A percentile compares a stretch with the other conserved stretches of the same genome.
Evolutionary conservation across 2,888 invertebrate species (phyloP).

Genomic region (Nomada ferruginata): DNA sequence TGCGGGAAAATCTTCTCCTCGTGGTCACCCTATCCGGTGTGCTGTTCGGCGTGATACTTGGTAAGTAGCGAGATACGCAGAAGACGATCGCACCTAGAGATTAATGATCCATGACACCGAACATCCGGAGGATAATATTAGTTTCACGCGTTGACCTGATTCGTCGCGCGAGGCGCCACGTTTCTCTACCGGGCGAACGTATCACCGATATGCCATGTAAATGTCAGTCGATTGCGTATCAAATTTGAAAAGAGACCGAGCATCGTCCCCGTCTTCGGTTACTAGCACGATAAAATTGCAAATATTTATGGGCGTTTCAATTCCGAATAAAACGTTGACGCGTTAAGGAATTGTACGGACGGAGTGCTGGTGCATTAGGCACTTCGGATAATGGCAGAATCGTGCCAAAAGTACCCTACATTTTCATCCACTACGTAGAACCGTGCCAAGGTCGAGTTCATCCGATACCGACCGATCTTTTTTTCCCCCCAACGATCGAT

Average conservation of each 20-base stretch:
- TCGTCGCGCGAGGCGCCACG: not conserved
- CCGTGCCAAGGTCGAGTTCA: slow-evolving; percentile 60
- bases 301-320: not conserved
- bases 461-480: slow-evolving; percentile 45
- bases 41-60: slow-evolving; percentile 89
- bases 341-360: slow-evolving; percentile 2
- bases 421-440: slow-evolving; percentile 48
- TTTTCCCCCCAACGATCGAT: slow-evolving; percentile 28
- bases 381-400: slow-evolving; percentile 12
- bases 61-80: slow-evolving; percentile 84
- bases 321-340: not conserved
- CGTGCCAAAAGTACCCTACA: slow-evolving; percentile 46
- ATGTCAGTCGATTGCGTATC: slow-evolving; percentile 34
- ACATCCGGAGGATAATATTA: not conserved
- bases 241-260: not conserved
- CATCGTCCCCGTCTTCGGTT: not conserved
- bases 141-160: slow-evolving; percentile 25
- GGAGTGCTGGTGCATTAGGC: slow-evolving; percentile 5
- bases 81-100: not conserved
- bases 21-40: slow-evolving; percentile 93
- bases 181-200: not conserved
- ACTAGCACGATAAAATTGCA: not conserved
- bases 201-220: slow-evolving; percentile 49
- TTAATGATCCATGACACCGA: not conserved
- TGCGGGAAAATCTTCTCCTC: slow-evolving; percentile 91